Conservation (phyloP, 2,797 vertebrate species). For the Acanthurus lineatus region DNA sequence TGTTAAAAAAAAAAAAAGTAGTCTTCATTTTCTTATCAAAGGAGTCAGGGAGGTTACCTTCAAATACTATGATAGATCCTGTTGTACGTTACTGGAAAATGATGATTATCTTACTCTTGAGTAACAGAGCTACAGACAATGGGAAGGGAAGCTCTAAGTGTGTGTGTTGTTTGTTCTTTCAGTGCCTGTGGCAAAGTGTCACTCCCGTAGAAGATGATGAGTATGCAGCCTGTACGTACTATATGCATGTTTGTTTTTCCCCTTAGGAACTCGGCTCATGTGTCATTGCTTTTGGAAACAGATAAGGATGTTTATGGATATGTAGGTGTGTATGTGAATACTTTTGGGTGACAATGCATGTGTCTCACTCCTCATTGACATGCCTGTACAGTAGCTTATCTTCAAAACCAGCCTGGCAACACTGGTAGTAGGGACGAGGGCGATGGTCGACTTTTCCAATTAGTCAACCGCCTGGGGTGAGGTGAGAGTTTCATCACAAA, state of each 20-base stretch:
- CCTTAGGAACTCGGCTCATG: background rate
- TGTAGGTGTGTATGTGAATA: background rate
- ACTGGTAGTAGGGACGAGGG: constrained; percentile 6
- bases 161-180: constrained; percentile 1
- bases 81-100: constrained; percentile 22
- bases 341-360: background rate
- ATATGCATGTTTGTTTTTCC: constrained; percentile 16
- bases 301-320: background rate
- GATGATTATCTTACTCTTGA: constrained; percentile 7
- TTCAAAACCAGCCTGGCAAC: constrained; percentile 35
- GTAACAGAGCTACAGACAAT: constrained; percentile 7
- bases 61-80: background rate
- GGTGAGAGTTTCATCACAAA: constrained; percentile 44
- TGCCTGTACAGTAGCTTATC: constrained; percentile 9
- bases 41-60: background rate
- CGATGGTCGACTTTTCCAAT: constrained; percentile 37
- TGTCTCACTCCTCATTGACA: constrained; percentile 16
- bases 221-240: constrained; percentile 4
- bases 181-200: constrained; percentile 15
- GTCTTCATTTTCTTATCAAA: background rate
- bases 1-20: background rate
- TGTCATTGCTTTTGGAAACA: background rate
- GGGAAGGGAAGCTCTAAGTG: constrained; percentile 22
- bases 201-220: constrained; percentile 36
- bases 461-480: constrained; percentile 30